These are phyloP conservation scores for Corythornis leucogaster DNA, from an alignment of 2,797 vertebrate species.

Conservation along the genomic window DNA sequence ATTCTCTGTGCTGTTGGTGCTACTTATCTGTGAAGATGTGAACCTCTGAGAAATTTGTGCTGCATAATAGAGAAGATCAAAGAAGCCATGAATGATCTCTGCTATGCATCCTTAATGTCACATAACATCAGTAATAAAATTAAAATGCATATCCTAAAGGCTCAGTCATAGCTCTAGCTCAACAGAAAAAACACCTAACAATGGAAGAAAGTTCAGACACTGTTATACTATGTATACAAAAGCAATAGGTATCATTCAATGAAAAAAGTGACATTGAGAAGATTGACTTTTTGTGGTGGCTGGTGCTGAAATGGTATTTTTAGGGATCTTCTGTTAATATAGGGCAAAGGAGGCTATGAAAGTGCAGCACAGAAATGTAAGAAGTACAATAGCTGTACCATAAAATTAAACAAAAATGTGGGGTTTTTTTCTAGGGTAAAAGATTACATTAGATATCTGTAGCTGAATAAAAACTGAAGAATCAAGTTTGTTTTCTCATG, in stretches of 20 bases:
- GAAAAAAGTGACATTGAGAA: background rate
- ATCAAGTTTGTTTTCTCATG: background rate
- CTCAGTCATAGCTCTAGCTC: background rate
- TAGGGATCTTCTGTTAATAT: background rate
- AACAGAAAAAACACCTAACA: background rate
- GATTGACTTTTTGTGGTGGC: background rate
- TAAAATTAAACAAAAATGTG: background rate
- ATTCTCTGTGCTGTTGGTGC: background rate
- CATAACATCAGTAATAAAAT: background rate
- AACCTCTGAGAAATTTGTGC: background rate
- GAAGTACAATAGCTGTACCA: background rate
- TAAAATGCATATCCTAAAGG: background rate
- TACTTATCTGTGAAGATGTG: background rate
- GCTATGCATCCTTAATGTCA: background rate
- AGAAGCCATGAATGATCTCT: background rate
- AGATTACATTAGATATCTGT: background rate
- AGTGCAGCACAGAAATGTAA: background rate
- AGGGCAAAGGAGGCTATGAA: background rate
- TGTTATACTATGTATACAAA: background rate
- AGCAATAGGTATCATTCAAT: background rate
- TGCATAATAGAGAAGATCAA: background rate
- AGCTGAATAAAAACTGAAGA: background rate
- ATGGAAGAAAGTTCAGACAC: background rate
- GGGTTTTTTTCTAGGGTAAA: background rate
- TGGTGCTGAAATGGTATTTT: background rate